These are phyloP conservation scores for Ophion ellenae DNA, from an alignment of 2,888 invertebrate species.

Conservation along the genomic window DNA sequence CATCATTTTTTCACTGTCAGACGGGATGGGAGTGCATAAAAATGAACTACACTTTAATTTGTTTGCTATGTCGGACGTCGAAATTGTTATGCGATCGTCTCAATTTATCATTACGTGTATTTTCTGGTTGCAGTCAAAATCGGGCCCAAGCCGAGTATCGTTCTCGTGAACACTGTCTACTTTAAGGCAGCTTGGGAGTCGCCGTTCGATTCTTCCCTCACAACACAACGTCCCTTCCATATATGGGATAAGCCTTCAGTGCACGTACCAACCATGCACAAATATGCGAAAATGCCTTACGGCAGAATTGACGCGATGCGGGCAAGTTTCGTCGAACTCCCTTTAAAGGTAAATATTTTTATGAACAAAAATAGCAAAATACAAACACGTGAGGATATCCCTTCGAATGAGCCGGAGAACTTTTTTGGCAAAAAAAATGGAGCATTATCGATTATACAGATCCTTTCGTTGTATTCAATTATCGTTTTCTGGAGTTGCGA, in stretches of 20 bases:
- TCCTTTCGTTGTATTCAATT: not conserved
- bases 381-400: too few relatives aligned
- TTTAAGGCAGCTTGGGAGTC: conserved; percentile 2
- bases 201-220: not conserved
- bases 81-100: not conserved
- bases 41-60: too few relatives aligned
- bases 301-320: not conserved
- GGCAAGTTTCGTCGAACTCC: not conserved
- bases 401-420: not conserved
- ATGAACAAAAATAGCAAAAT: too few relatives aligned
- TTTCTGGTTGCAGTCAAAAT: not conserved
- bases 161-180: conserved; percentile 6
- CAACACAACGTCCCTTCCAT: not conserved
- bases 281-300: not conserved
- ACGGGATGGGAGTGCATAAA: too few relatives aligned
- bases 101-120: not conserved
- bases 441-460: not conserved
- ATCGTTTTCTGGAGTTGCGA: not conserved
- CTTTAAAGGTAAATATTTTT: not conserved
- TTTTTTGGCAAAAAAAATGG: not conserved
- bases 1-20: too few relatives aligned
- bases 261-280: not conserved
- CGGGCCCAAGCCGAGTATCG: not conserved
- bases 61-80: not conserved
- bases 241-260: not conserved